phyloP scores from a whole-genome alignment of 2,113 vertebrate genomes.

The Halichoerus grypus region DNA sequence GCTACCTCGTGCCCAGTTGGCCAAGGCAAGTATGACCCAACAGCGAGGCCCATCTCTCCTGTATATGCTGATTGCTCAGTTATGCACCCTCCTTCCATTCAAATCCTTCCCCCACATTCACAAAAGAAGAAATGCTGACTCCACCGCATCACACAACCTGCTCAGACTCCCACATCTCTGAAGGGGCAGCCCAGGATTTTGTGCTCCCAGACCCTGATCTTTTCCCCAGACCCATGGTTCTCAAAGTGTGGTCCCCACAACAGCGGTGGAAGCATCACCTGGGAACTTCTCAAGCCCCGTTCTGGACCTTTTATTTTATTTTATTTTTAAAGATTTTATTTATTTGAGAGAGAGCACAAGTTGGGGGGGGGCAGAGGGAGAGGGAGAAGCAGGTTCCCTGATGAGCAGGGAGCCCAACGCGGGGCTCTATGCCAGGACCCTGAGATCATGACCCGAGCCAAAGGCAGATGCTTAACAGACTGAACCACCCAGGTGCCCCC shows the following conservation, averaged over 20 bases:
- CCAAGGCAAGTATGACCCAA: too few species aligned
- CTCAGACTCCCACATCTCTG: neutral
- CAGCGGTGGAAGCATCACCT: neutral
- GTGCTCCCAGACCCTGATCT: neutral
- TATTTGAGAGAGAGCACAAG: neutral
- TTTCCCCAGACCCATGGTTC: neutral
- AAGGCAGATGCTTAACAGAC: neutral
- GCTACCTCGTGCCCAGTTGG: neutral
- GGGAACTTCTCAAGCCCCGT: neutral
- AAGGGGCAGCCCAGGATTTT: neutral
- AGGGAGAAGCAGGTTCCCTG: neutral
- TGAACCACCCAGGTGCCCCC: neutral
- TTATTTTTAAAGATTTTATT: neutral
- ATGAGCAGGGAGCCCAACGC: too few species aligned
- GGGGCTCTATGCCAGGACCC: neutral
- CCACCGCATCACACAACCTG: too few species aligned
- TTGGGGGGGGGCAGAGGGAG: neutral
- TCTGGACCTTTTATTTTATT: neutral
- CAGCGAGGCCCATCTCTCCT: neutral
- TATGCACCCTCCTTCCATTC: too few species aligned
- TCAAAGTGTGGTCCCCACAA: neutral
- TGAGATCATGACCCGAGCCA: neutral
- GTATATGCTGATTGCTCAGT: too few species aligned
- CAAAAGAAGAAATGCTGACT: neutral
- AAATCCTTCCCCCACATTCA: neutral